Percentiles rank a stretch among this genome's conserved stretches.
Conservation (phyloP, 2,888 invertebrate genomes). For the Stenodera caucasica region DNA sequence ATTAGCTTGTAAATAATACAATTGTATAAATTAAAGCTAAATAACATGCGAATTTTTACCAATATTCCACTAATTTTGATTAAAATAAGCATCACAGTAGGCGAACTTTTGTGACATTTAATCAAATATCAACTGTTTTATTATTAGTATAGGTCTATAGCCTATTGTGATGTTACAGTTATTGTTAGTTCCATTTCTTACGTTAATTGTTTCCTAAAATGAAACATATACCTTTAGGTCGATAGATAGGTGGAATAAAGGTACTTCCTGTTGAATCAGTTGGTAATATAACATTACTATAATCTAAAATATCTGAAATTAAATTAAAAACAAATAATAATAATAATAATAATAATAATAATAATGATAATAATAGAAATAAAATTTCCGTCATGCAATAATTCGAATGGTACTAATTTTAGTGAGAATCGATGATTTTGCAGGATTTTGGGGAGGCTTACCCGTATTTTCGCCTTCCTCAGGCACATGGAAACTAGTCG, state of each 20-base stretch:
- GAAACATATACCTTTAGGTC: conserved; percentile 67
- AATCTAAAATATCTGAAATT: conserved; percentile 73
- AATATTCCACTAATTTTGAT: background rate
- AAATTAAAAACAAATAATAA: conserved; percentile 38
- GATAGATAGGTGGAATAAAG: conserved; percentile 70
- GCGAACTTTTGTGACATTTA: background rate
- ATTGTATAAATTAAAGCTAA: background rate
- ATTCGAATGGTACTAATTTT: too few species aligned
- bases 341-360: background rate
- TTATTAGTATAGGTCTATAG: too few species aligned
- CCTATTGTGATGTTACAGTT: background rate
- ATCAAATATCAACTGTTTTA: too few species aligned
- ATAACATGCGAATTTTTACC: background rate
- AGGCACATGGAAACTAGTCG: conserved; percentile 69
- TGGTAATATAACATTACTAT: conserved; percentile 73
- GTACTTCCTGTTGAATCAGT: conserved; percentile 74
- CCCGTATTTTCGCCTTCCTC: conserved; percentile 63
- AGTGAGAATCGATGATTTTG: too few species aligned
- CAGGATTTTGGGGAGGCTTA: too few species aligned
- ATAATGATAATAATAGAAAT: background rate
- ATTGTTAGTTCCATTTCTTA: too few species aligned
- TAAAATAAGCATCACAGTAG: background rate
- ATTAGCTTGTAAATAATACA: background rate
- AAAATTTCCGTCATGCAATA: background rate
- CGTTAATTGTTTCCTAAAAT: conserved; percentile 15